phyloP scores from a whole-genome alignment of 2,888 invertebrate genomes.

The Celastrina argiolus region DNA sequence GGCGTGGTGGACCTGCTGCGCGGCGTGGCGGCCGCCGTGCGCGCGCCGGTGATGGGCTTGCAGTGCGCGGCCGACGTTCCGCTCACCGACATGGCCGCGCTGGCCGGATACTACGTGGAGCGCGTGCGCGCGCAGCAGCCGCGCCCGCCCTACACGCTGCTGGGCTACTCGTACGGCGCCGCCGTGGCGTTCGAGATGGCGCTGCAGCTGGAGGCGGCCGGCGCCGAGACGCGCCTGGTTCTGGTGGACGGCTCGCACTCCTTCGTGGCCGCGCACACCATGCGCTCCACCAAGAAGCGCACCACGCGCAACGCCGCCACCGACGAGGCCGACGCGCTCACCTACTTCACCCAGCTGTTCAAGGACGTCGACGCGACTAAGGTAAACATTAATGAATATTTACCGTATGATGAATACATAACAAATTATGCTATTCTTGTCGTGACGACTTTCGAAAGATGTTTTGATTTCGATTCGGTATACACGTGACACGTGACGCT shows the following conservation, averaged over 20 bases:
- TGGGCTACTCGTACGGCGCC: conserved; percentile 98
- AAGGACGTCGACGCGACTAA: conserved; percentile 84
- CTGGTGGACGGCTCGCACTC: conserved; percentile 94
- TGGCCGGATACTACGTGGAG: conserved; percentile 85
- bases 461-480: too few species aligned
- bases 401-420: too few species aligned
- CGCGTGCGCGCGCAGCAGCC: conserved; percentile 87
- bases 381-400: too few species aligned
- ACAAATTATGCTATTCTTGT: too few species aligned
- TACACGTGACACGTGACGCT: too few species aligned
- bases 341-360: conserved; percentile 90
- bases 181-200: conserved; percentile 97
- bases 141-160: conserved; percentile 89
- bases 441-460: too few species aligned
- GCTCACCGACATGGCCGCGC: conserved; percentile 81
- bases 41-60: conserved; percentile 90
- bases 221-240: conserved; percentile 80
- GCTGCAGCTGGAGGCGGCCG: conserved; percentile 83
- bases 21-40: conserved; percentile 83
- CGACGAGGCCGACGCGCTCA: conserved; percentile 85
- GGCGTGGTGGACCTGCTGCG: conserved; percentile 86
- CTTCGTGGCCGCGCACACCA: conserved; percentile 87
- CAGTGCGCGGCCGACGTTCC: conserved; percentile 91
- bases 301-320: conserved; percentile 70
- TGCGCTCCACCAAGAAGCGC: conserved; percentile 79